phyloP scores from a whole-genome alignment of 2,888 invertebrate genomes.

The Bembecia ichneumoniformis region DNA sequence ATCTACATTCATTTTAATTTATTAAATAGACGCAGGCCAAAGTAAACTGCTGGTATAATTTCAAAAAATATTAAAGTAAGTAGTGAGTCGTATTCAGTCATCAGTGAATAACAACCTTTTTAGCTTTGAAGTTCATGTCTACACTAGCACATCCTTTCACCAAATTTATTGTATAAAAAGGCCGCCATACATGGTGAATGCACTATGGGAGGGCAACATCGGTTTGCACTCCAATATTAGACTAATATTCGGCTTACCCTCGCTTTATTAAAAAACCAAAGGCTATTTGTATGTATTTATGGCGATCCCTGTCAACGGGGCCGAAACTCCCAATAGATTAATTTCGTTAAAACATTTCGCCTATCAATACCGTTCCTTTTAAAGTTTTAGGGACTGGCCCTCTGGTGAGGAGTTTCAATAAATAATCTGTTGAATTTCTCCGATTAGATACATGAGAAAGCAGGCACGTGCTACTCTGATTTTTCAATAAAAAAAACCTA shows the following conservation, averaged over 20 bases:
- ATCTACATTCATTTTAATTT: too few species aligned
- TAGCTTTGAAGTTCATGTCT: conserved; percentile 10
- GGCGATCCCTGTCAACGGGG: conserved; percentile 49
- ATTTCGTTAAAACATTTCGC: conserved; percentile 60
- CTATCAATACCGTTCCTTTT: conserved; percentile 17
- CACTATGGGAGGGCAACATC: conserved; percentile 55
- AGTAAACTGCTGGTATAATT: neutral
- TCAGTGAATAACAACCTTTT: neutral
- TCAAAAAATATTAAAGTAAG: too few species aligned
- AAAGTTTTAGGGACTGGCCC: conserved; percentile 3
- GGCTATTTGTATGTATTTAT: conserved; percentile 68
- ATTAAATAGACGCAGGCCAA: neutral
- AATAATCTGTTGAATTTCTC: conserved; percentile 1
- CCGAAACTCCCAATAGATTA: conserved; percentile 51
- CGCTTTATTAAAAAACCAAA: conserved; percentile 65
- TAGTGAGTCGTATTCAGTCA: too few species aligned
- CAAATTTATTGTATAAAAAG: conserved; percentile 46
- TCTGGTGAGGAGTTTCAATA: conserved; percentile 1
- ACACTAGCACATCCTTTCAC: conserved; percentile 23
- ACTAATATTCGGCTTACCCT: conserved; percentile 67
- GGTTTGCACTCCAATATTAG: conserved; percentile 70
- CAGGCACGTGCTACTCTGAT: neutral
- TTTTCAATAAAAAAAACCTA: neutral
- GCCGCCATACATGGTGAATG: conserved; percentile 30
- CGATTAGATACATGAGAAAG: neutral